phyloP scores from a whole-genome alignment of 2,888 invertebrate species.

The Sphinx pinastri region DNA sequence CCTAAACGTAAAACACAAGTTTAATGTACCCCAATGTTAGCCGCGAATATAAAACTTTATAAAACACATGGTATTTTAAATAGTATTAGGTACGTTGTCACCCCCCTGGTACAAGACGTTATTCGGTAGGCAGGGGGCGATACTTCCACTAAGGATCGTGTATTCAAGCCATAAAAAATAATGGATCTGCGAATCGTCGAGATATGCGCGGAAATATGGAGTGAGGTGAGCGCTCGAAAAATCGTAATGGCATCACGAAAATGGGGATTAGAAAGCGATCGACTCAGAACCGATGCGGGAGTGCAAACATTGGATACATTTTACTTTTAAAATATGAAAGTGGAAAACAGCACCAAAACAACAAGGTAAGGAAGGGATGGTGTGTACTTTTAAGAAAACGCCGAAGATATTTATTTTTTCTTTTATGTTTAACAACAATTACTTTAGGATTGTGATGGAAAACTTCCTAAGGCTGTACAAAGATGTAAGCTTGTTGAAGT shows the following conservation, averaged over 20 bases:
- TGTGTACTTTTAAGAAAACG: neutral
- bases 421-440: too few species aligned
- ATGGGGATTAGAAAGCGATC: slow-evolving; percentile 83
- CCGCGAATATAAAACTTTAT: slow-evolving; percentile 26
- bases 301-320: slow-evolving; percentile 59
- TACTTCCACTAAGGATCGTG: slow-evolving; percentile 74
- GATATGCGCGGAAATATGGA: slow-evolving; percentile 83
- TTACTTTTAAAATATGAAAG: slow-evolving; percentile 24
- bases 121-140: slow-evolving; percentile 67
- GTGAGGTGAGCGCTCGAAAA: slow-evolving; percentile 79
- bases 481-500: too few species aligned
- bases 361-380: neutral
- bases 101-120: slow-evolving; percentile 60
- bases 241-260: slow-evolving; percentile 81
- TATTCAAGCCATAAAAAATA: slow-evolving; percentile 82
- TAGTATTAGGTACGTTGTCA: slow-evolving; percentile 50
- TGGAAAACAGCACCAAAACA: slow-evolving; percentile 14
- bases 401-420: too few species aligned
- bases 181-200: slow-evolving; percentile 82
- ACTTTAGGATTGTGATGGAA: too few species aligned
- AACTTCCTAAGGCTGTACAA: too few species aligned
- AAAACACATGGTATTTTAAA: slow-evolving; percentile 33
- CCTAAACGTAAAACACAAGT: neutral
- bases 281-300: slow-evolving; percentile 76
- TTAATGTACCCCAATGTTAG: slow-evolving; percentile 18